These are phyloP conservation scores for Microtus californicus DNA, from an alignment of 2,797 vertebrate genomes.

Conservation along the genomic window DNA sequence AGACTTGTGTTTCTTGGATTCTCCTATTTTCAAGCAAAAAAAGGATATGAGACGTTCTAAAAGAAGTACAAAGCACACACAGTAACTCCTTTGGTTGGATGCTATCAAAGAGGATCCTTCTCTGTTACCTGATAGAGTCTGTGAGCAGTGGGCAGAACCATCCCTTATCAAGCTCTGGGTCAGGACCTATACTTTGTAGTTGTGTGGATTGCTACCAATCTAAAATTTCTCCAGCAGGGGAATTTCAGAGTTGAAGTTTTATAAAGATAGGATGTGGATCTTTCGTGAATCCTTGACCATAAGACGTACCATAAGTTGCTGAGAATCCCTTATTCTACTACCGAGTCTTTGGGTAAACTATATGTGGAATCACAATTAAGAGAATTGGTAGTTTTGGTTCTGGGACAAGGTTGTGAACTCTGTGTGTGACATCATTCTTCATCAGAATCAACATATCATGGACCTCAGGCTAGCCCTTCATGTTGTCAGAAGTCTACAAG, in stretches of 20 bases:
- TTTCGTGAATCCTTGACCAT: conserved; percentile 30
- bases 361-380: background rate
- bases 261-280: background rate
- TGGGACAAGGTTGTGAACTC: background rate
- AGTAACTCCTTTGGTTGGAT: conserved; percentile 91
- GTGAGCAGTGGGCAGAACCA: background rate
- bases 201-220: background rate
- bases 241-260: background rate
- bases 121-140: background rate
- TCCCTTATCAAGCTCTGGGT: too few species aligned
- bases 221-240: background rate
- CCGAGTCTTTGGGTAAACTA: conserved; percentile 27
- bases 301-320: background rate
- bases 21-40: conserved; percentile 94
- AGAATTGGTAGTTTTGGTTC: background rate
- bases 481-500: background rate
- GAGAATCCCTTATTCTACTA: background rate
- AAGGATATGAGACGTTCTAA: conserved; percentile 77
- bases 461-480: background rate
- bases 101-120: conserved; percentile 74
- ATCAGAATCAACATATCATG: background rate
- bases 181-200: background rate
- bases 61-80: conserved; percentile 87
- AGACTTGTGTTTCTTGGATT: conserved; percentile 93
- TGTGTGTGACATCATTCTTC: background rate